phyloP scores from a whole-genome alignment of 1,140 invertebrate species.

The Periplaneta americana region DNA sequence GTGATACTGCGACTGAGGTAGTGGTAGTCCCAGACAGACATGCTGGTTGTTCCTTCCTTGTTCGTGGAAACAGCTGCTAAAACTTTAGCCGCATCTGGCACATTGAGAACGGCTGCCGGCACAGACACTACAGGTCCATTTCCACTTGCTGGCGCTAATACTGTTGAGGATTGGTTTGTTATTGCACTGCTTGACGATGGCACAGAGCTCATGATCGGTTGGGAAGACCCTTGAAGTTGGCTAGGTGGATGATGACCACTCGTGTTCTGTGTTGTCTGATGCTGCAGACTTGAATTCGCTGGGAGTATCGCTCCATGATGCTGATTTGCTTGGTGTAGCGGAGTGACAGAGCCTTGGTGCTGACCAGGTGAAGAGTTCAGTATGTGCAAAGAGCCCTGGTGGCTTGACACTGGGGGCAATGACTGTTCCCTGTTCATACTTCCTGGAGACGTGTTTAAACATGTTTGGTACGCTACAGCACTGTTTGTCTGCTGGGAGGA shows the following conservation, averaged over 20 bases:
- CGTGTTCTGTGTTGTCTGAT: background rate
- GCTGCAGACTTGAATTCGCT: background rate
- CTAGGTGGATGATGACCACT: background rate
- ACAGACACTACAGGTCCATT: background rate
- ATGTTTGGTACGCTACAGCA: no score
- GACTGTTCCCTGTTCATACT: no score
- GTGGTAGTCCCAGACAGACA: conserved; percentile 21
- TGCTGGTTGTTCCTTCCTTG: conserved; percentile 24
- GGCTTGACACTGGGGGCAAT: no score
- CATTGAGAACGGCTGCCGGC: conserved; percentile 38
- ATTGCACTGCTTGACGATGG: background rate
- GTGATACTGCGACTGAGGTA: conserved; percentile 15
- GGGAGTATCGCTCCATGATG: background rate
- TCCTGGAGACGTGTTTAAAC: no score
- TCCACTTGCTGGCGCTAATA: background rate
- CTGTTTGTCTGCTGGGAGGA: background rate
- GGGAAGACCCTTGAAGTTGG: background rate
- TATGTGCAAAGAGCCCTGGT: background rate
- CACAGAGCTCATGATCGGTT: background rate
- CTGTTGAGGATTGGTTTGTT: background rate
- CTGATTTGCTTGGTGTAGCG: background rate
- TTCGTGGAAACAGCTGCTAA: conserved; percentile 22
- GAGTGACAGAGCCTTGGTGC: background rate
- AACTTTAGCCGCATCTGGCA: conserved; percentile 36
- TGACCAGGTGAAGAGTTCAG: background rate